Percentiles rank a stretch among this genome's conserved stretches.
Conservation (phyloP, 2,888 invertebrate species). For the Hybos culiciformis region DNA sequence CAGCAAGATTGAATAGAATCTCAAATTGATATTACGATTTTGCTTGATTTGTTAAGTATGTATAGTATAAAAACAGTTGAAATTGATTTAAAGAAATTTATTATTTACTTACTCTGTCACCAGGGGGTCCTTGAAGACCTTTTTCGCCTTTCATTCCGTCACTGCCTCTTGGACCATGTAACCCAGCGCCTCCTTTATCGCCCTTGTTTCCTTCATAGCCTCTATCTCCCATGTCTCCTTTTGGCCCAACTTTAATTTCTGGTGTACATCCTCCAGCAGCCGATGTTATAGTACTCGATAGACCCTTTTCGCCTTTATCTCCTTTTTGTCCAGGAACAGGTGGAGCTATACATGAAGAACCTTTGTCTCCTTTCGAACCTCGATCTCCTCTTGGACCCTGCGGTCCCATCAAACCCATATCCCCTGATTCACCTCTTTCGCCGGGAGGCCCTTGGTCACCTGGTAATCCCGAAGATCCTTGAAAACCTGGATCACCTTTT, state of each 20-base stretch:
- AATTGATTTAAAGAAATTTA: not conserved
- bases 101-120: conserved; percentile 54
- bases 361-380: conserved; percentile 58
- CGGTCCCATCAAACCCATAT: conserved; percentile 27
- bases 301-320: conserved; percentile 49
- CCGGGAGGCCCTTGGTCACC: conserved; percentile 39
- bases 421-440: conserved; percentile 60
- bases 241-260: conserved; percentile 21
- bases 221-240: conserved; percentile 43
- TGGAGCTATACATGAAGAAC: conserved; percentile 40
- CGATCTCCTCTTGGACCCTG: conserved; percentile 62
- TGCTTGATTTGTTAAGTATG: too few relatives aligned
- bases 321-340: conserved; percentile 41
- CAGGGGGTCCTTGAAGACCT: conserved; percentile 69
- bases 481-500: conserved; percentile 59
- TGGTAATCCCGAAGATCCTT: conserved; percentile 27
- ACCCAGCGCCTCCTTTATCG: conserved; percentile 54
- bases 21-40: too few relatives aligned
- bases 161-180: conserved; percentile 58
- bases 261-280: conserved; percentile 13
- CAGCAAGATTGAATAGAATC: too few relatives aligned
- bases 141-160: conserved; percentile 76
- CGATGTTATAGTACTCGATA: conserved; percentile 18
- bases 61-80: not conserved
- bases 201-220: conserved; percentile 57